These are phyloP conservation scores for Ceratoteleas bidentatus DNA, from an alignment of 1,140 invertebrate genomes.

Conservation along the genomic window DNA sequence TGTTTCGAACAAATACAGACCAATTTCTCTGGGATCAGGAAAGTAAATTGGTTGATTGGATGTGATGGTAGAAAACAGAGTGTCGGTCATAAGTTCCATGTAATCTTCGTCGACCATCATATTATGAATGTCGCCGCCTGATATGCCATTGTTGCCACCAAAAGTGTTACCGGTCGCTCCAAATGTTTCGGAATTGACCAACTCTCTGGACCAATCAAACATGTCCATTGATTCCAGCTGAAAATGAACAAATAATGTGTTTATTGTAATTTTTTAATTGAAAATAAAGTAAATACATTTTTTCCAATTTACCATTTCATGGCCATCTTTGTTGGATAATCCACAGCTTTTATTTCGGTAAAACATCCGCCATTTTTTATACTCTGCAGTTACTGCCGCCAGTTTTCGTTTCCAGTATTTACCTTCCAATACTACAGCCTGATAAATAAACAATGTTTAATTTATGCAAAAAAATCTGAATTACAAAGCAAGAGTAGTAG, in stretches of 20 bases:
- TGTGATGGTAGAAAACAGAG: conserved; percentile 92
- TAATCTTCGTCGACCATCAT: conserved; percentile 95
- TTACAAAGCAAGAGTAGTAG: no score
- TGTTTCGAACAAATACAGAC: no score
- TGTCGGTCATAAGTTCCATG: conserved; percentile 94
- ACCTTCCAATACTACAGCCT: conserved; percentile 97
- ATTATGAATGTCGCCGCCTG: no score
- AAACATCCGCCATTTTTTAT: conserved; percentile 99
- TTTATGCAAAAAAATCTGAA: no score
- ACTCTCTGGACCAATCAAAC: no score
- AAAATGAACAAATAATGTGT: no score
- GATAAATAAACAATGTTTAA: conserved; percentile 48
- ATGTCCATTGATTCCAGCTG: no score
- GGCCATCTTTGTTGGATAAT: conserved; percentile 87
- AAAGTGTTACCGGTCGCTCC: no score
- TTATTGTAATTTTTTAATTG: no score
- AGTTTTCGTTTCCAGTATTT: conserved; percentile 99
- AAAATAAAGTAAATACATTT: no score
- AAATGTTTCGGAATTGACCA: no score
- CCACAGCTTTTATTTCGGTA: conserved; percentile 92
- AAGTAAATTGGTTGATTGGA: conserved; percentile 96
- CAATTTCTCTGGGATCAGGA: conserved; percentile 97
- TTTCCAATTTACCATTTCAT: conserved; percentile 88
- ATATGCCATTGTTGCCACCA: no score
- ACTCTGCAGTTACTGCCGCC: conserved; percentile 98